These are phyloP conservation scores for Coracopsis vasa DNA, from an alignment of 2,113 vertebrate species.

Conservation along the genomic window DNA sequence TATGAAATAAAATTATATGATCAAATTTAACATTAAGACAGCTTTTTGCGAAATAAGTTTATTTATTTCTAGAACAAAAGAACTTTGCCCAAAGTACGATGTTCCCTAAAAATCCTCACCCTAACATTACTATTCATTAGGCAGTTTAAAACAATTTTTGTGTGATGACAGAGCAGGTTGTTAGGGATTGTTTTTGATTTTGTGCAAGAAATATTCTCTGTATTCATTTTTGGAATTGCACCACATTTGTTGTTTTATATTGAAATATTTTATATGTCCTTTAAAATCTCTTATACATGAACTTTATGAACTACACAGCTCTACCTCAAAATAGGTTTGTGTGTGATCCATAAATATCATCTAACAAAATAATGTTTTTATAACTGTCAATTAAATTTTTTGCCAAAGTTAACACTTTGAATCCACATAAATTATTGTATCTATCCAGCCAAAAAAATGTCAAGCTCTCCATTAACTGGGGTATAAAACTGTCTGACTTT, in stretches of 20 bases:
- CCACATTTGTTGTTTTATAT: not conserved
- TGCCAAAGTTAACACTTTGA: slow-evolving; percentile 65
- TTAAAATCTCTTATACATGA: slow-evolving; percentile 35
- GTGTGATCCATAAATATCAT: slow-evolving; percentile 51
- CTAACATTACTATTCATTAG: not conserved
- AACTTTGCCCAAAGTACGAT: not conserved
- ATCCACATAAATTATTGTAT: slow-evolving; percentile 49
- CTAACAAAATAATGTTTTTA: slow-evolving; percentile 62
- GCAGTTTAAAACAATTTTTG: not conserved
- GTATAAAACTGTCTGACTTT: slow-evolving; percentile 64
- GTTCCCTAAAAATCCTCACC: not conserved
- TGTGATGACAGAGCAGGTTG: not conserved
- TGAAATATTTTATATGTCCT: slow-evolving; percentile 19
- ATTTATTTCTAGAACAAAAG: not conserved
- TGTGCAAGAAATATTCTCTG: not conserved
- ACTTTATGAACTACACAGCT: not conserved
- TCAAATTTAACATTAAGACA: not conserved
- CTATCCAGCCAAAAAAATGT: slow-evolving; percentile 54
- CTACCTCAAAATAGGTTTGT: slow-evolving; percentile 53
- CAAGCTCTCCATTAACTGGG: slow-evolving; percentile 49
- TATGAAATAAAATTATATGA: not conserved
- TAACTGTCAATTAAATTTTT: slow-evolving; percentile 55
- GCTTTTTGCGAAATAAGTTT: not conserved
- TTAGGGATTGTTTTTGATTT: not conserved
- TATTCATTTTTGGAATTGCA: not conserved